phyloP scores from a whole-genome alignment of 1,140 invertebrate genomes.

The Drosophila hydei region DNA sequence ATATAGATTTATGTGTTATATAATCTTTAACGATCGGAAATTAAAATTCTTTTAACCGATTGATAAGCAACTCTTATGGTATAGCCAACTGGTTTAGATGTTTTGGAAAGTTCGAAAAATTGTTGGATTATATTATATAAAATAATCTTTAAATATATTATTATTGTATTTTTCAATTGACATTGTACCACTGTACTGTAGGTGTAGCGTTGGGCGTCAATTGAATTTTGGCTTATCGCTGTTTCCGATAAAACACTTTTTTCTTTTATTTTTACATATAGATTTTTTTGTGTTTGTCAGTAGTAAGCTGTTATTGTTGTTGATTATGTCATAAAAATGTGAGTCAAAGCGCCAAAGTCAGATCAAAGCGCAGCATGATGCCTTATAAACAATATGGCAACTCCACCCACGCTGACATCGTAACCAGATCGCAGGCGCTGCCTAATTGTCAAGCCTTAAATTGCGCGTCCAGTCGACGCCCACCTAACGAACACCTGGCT shows the following conservation, averaged over 20 bases:
- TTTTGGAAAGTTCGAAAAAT: too few relatives aligned
- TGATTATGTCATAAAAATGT: conserved; percentile 12
- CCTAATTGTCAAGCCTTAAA: conserved; percentile 32
- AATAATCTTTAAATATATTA: too few relatives aligned
- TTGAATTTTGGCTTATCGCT: conserved; percentile 37
- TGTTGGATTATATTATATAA: too few relatives aligned
- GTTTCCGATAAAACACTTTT: neutral
- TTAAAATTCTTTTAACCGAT: neutral
- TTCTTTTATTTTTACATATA: neutral
- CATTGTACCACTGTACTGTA: neutral
- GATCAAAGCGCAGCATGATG: conserved; percentile 18
- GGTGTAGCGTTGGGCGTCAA: conserved; percentile 6
- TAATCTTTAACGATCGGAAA: neutral
- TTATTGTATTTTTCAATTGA: too few relatives aligned
- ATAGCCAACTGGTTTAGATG: too few relatives aligned
- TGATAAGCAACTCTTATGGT: too few relatives aligned
- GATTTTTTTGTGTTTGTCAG: neutral
- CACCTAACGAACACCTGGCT: conserved; percentile 10
- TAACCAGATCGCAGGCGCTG: conserved; percentile 20
- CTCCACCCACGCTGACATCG: conserved; percentile 1
- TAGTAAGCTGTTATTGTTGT: neutral
- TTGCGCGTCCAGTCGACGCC: conserved; percentile 12
- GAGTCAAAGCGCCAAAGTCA: conserved; percentile 31
- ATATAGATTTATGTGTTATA: neutral
- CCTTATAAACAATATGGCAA: conserved; percentile 20